Evolutionary conservation across 2,888 invertebrate species (phyloP), one percentile per base, ranked within the genome.

Genomic region (Cantharis flavilabris): DNA sequence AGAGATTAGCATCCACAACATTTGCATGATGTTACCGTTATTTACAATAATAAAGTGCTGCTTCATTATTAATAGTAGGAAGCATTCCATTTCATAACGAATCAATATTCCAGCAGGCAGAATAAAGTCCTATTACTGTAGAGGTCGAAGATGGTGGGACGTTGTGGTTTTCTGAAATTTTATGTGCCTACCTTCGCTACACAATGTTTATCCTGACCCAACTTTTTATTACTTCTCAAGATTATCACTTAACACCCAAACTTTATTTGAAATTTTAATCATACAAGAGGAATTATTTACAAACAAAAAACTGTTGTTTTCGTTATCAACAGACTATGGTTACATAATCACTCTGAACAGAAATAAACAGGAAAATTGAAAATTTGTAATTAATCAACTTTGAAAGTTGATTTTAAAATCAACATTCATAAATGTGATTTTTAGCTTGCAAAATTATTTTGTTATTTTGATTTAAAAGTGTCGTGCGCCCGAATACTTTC

Each of bases 91-190:
- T 77, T 77, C 74, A 69, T 74, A 63, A 70, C 71, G 71, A 30
- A 77, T 77, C 75, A 75, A 77, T 75, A 77, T 75, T 75, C 75
- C 72, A 77, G 72, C 74, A 77, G 69, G 62, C 64, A 74, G 74
- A 77, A 72, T 77, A 72, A 77, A 77, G 69, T 77, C 30, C 74
- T 74, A 77, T 77, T 77, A 77, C 74, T 69, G 65, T 69, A 70
- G 71, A 20, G 71, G 69, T 77, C 73, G 64, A 71, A 73, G 65
- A 65, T 71, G 33, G 73, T 62, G 62, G 77, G 30, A 74, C 71
- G 62, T 28, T 73, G 70, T 62, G 70, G 73, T 70, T 73, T 64
- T 67, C 20, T 64, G 28, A 73, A 76, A 74, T 74, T 67, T 67
- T 67, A 67, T 18, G 65, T 23, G 65, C 26, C 26, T 18, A 18